phyloP scores from a whole-genome alignment of 37 sponge, comb jelly and placozoan genomes.

The Geodia barretti region DNA sequence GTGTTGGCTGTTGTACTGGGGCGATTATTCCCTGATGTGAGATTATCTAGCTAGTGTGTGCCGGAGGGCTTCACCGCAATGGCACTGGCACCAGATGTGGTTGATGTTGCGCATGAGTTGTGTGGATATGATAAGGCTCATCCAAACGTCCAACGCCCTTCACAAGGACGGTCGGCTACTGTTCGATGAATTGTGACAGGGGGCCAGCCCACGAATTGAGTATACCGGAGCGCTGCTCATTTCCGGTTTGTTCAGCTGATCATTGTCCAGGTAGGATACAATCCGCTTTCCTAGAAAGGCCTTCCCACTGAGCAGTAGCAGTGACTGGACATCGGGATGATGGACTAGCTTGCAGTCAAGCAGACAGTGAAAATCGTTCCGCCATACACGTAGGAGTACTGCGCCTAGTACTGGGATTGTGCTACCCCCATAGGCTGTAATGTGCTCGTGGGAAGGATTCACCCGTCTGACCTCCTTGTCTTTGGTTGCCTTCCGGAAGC shows the following conservation, averaged over 20 bases:
- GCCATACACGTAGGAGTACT: neutral
- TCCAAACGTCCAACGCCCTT: neutral
- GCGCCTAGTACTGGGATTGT: neutral
- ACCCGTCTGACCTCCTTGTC: too few relatives aligned
- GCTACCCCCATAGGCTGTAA: neutral
- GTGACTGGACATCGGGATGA: neutral
- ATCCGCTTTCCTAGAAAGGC: neutral
- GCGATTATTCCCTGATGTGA: neutral
- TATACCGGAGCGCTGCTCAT: neutral
- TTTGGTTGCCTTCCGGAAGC: too few relatives aligned
- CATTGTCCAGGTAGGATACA: constrained; percentile 6
- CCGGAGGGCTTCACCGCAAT: neutral
- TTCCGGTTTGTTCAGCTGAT: constrained; percentile 4
- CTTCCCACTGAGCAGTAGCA: neutral
- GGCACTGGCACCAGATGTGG: constrained; percentile 1
- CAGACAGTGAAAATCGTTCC: neutral
- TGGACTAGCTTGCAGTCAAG: neutral
- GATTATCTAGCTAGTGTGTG: neutral
- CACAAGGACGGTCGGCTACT: constrained; percentile 1
- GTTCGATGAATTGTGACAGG: neutral
- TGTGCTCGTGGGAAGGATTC: too few relatives aligned
- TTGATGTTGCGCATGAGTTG: neutral
- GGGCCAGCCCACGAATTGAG: too few relatives aligned
- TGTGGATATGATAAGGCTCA: neutral
- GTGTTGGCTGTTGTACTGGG: constrained; percentile 27